Percentiles rank a stretch among this genome's conserved stretches.
Evolutionary conservation across 1,140 invertebrate species (phyloP).

Genomic region (Fopius arisanus): DNA sequence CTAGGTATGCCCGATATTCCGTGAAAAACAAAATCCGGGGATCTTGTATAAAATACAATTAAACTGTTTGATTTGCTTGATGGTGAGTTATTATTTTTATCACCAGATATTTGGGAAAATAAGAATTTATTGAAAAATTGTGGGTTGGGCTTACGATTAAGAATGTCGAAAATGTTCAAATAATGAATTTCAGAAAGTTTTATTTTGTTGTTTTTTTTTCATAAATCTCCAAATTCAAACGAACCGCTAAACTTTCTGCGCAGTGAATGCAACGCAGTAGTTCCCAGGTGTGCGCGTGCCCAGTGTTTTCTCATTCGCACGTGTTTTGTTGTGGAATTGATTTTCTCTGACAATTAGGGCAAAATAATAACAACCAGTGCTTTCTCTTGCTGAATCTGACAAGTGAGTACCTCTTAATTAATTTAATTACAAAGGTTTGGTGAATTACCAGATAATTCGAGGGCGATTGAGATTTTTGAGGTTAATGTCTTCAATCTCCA

Average conservation of each 20-base stretch:
- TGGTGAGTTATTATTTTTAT: neutral
- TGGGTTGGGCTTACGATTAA: too few species aligned
- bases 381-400: neutral
- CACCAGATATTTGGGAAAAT: neutral
- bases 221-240: too few species aligned
- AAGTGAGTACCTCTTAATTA: neutral
- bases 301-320: neutral
- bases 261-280: too few species aligned
- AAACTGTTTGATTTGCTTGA: neutral
- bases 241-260: too few species aligned
- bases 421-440: too few species aligned
- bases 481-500: neutral
- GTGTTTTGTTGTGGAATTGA: neutral
- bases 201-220: too few species aligned
- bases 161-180: too few species aligned
- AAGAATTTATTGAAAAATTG: neutral
- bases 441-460: neutral
- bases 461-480: neutral
- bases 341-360: neutral
- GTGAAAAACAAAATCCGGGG: neutral
- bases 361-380: neutral
- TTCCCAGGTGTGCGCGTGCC: neutral
- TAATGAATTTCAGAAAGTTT: too few species aligned
- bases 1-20: neutral
- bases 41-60: conserved; percentile 1